Base-by-base conservation (phyloP, 2,113 vertebrate genomes). In the Varanus salvator region DNA sequence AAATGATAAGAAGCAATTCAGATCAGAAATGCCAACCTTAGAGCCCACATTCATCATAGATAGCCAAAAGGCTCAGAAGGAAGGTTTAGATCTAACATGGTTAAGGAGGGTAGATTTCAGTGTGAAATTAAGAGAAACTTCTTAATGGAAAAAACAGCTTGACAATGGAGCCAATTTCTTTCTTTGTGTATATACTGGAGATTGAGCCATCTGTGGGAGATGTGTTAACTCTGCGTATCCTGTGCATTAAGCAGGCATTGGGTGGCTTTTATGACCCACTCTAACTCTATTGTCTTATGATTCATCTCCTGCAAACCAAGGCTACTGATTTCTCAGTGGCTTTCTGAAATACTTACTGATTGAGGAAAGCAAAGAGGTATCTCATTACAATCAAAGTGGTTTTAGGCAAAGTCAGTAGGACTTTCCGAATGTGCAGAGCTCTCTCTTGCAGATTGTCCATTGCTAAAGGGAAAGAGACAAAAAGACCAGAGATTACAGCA, bases 361-460 rank as follows among this genome's bases (percentile, higher is more conserved):
- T 98, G 94, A 99, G 99, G 97, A 99, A 99, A 80, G 98, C 98
- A 89, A 99, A 99, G 96, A 99, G 98, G 97, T 99, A 99, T 98
- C 99, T 98, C 99, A 99, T 99, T 91, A 99, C 93, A 92, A 99
- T 97, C 96, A 99, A 97, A 25, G 98, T 99, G 97, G 97, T 97
- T 96, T 97, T 98, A 3, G 98, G 98, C 94, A 99, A 97, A 91
- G 96, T 97, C 88, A 99, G 97, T 31, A 99, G 97, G 93, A 98
- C 98, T 60, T 99, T 99, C 86, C 97, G 97, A 68, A 99, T 96
- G 94, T 99, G 98, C 86, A 98, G 97, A 0, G 99, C 99, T 93
- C 98, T 96, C 84, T 99, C 99, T 92, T 98, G 98, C 31, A 99
- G 95, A 89, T 97, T 99, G 92, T 99, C 99, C 98, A 99, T 98